Evolutionary conservation across 2,888 invertebrate species (phyloP).

Genomic region (Craniophora ligustri): DNA sequence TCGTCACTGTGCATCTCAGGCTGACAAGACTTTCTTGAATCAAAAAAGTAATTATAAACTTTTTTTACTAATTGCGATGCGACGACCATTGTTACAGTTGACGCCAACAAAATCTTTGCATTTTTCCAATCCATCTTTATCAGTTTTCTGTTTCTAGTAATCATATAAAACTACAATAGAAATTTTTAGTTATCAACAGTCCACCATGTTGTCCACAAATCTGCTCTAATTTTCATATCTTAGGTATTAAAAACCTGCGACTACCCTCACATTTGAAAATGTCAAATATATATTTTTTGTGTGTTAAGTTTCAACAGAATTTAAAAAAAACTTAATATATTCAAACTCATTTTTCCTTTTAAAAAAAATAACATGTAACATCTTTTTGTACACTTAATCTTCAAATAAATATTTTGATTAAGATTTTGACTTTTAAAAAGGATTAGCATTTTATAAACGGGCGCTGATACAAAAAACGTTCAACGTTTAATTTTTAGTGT

Average conservation of each 20-base stretch:
- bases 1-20: constrained; percentile 62
- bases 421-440: too few species aligned
- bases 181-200: constrained; percentile 57
- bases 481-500: too few species aligned
- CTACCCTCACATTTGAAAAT: constrained; percentile 62
- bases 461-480: too few species aligned
- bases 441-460: too few species aligned
- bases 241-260: constrained; percentile 32
- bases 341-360: too few species aligned
- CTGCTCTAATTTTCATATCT: constrained; percentile 32
- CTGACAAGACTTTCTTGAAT: constrained; percentile 56
- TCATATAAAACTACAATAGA: constrained; percentile 51
- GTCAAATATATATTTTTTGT: too few species aligned
- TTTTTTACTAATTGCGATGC: constrained; percentile 80
- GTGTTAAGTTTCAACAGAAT: too few species aligned
- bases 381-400: too few species aligned
- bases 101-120: constrained; percentile 77
- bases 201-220: constrained; percentile 82
- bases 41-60: constrained; percentile 75
- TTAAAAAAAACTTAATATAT: too few species aligned
- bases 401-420: too few species aligned
- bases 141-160: constrained; percentile 48
- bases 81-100: constrained; percentile 79
- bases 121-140: constrained; percentile 82
- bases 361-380: too few species aligned